phyloP scores from a whole-genome alignment of 2,113 vertebrate genomes.

The Trogon melanurus region DNA sequence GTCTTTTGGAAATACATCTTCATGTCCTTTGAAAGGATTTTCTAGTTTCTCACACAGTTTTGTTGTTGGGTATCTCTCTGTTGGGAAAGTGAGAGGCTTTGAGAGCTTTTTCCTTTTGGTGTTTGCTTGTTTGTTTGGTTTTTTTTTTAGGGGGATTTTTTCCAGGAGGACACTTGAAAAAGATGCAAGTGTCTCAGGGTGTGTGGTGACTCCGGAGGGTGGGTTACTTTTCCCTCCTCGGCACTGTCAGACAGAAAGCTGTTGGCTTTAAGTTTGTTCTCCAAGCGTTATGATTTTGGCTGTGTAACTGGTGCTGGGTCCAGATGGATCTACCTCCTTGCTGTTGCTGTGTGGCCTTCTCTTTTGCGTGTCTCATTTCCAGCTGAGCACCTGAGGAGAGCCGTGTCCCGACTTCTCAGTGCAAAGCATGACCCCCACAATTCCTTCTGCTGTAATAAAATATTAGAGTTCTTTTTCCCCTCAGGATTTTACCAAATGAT shows the following conservation, averaged over 20 bases:
- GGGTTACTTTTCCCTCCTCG: neutral
- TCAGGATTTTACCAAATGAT: neutral
- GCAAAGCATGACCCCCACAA: neutral
- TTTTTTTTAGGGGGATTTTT: neutral
- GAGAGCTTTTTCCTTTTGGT: neutral
- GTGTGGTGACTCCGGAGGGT: neutral
- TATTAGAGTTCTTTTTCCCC: neutral
- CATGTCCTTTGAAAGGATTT: neutral
- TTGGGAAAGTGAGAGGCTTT: neutral
- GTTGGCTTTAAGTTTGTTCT: neutral
- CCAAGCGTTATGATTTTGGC: neutral
- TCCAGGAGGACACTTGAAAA: neutral
- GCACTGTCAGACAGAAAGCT: neutral
- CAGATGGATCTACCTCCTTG: neutral
- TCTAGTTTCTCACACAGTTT: neutral
- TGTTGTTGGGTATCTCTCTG: neutral
- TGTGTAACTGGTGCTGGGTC: neutral
- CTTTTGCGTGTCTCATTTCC: neutral
- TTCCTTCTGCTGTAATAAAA: neutral
- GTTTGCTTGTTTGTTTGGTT: neutral
- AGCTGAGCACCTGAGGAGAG: neutral
- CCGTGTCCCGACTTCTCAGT: neutral
- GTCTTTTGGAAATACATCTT: neutral
- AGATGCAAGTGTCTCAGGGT: neutral
- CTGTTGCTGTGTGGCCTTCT: neutral